A percentile compares a stretch with the other conserved stretches of the same genome.
These are phyloP conservation scores for Galbula dea DNA, from an alignment of 2,113 vertebrate species.

Conservation along the genomic window DNA sequence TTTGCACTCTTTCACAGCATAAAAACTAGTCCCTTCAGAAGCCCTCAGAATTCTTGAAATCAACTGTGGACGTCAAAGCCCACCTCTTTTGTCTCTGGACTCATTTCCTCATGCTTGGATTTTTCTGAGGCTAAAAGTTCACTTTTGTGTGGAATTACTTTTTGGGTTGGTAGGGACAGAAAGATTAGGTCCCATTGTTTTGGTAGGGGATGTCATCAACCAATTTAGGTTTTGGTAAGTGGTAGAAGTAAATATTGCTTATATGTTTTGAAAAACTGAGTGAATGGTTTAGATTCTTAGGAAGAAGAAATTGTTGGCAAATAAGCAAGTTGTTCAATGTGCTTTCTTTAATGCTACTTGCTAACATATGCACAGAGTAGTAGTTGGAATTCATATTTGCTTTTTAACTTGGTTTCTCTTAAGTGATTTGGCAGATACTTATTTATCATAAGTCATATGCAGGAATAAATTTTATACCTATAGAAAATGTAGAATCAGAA, in stretches of 20 bases:
- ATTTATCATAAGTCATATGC: background rate
- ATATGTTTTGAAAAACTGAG: background rate
- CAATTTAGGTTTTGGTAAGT: background rate
- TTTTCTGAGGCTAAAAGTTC: background rate
- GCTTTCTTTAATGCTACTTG: background rate
- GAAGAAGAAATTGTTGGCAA: background rate
- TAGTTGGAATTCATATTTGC: background rate
- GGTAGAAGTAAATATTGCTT: background rate
- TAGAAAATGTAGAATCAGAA: background rate
- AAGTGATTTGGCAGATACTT: background rate
- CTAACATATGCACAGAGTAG: background rate
- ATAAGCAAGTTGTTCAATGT: background rate
- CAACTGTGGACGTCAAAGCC: background rate
- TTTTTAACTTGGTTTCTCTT: background rate
- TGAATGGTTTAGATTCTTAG: background rate
- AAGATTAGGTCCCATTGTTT: background rate
- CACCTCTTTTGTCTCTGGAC: background rate
- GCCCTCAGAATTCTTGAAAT: background rate
- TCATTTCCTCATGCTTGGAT: background rate
- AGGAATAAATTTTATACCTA: background rate
- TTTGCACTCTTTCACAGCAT: background rate
- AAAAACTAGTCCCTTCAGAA: background rate
- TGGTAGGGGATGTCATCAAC: background rate
- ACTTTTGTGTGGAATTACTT: background rate
- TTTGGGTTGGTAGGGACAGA: background rate